Evolutionary conservation across 2,888 invertebrate genomes (phyloP).

Genomic region (Agonopterix alstromeriana): DNA sequence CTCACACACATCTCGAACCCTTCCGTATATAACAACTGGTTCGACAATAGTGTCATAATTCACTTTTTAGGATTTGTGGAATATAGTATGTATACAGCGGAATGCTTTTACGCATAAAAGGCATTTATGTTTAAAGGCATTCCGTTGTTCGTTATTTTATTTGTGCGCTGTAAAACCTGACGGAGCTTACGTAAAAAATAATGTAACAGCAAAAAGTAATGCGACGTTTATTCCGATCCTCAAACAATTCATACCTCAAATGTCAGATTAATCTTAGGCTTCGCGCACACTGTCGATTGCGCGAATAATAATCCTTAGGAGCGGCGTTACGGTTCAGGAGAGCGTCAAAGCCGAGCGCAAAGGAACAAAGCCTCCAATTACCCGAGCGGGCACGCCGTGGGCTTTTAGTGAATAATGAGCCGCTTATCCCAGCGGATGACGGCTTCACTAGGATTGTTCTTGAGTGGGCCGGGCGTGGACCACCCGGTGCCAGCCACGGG

Average conservation of each 20-base stretch:
- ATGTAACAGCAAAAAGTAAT: conserved; percentile 35
- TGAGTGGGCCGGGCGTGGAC: conserved; percentile 49
- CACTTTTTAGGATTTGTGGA: conserved; percentile 20
- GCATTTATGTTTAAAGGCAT: conserved; percentile 16
- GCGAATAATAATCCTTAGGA: conserved; percentile 60
- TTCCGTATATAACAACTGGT: conserved; percentile 18
- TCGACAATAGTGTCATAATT: conserved; percentile 31
- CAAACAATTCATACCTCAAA: conserved; percentile 55
- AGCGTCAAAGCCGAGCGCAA: conserved; percentile 63
- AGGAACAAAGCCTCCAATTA: conserved; percentile 75
- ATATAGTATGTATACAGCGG: conserved; percentile 11
- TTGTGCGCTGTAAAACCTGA: conserved; percentile 25
- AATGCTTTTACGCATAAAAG: conserved; percentile 20
- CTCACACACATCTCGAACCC: conserved; percentile 32
- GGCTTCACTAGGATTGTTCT: conserved; percentile 64
- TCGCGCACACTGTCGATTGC: conserved; percentile 57
- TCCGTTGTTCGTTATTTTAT: conserved; percentile 22
- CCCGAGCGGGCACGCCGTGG: conserved; percentile 68
- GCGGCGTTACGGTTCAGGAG: conserved; percentile 46
- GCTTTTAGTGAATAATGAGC: conserved; percentile 76
- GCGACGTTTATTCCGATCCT: conserved; percentile 41
- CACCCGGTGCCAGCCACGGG: conserved; percentile 31
- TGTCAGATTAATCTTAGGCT: conserved; percentile 62
- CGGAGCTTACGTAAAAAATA: conserved; percentile 22
- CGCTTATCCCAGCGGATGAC: conserved; percentile 66